Base-by-base conservation (phyloP, 2,113 vertebrate genomes). In the Ancistrus triradiatus region DNA sequence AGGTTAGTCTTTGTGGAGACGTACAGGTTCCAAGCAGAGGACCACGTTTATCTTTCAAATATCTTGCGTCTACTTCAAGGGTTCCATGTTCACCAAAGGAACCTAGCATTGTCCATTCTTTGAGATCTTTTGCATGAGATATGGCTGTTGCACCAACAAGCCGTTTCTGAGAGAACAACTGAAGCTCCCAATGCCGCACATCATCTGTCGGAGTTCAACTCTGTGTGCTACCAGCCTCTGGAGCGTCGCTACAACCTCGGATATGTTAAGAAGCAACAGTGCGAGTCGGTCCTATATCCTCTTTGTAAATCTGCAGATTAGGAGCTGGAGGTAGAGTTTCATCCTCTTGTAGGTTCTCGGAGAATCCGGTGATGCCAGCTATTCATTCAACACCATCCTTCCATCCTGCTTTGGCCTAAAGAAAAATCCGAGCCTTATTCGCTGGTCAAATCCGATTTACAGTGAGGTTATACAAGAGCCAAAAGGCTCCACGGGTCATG, bases 281-380 rank as follows among this genome's bases (percentile, higher is more conserved):
- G 31, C 6, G 31, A 13, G 9, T 11, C 5, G 38, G 6, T 5
- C 33, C 56, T 64, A 70, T 52, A 70, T 42, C 53, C 57, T 15
- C 52, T 50, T 31, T 21, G 43, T 19, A 55, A 49, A 51, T 35
- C 70, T 73, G 21, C 64, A 69, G 77, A 78, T 80, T 69, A 78
- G 74, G 76, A 78, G 69, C 42, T 37, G 42, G 59, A 74, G 76
- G 81, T 85, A 77, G 72, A 51, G 68, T 88, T 85, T 84, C 84
- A 80, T 51, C 68, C 55, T 21, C 63, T 43, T 68, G 58, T 65
- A 72, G 77, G 72, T 63, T 62, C 62, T 68, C 59, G 58, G 55
- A 10, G 43, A 37, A 47, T 28, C 24, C 33, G 4, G 40, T 44
- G 28, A 43, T 81, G 78, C 77, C 80, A 84, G 73, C 53, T 75